Percentiles rank a stretch among this genome's conserved stretches.
These are phyloP conservation scores for Apodemus speciosus DNA, from an alignment of 2,113 vertebrate genomes.

Conservation along the genomic window DNA sequence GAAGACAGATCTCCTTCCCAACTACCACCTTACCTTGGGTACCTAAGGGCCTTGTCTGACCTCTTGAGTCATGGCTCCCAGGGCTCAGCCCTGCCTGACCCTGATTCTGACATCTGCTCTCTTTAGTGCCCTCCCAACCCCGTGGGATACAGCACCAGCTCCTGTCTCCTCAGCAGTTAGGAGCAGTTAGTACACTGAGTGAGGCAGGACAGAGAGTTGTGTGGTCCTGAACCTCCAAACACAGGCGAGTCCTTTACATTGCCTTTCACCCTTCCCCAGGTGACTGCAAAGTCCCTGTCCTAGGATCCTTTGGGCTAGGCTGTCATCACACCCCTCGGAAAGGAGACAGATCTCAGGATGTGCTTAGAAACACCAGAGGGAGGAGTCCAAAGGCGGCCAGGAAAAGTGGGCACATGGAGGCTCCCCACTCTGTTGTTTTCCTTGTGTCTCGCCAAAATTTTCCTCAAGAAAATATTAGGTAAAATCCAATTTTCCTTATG, in stretches of 20 bases:
- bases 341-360: neutral
- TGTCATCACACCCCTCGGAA: neutral
- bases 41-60: neutral
- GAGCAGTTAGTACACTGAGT: neutral
- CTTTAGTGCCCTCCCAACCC: neutral
- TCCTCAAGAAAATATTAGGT: neutral
- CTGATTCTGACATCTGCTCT: neutral
- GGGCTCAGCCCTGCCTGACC: neutral
- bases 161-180: neutral
- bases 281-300: fast-evolving
- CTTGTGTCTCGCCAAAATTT: neutral
- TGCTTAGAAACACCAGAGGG: neutral
- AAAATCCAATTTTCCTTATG: neutral
- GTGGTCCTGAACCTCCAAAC: neutral
- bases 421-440: neutral
- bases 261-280: neutral
- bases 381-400: neutral
- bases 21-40: neutral
- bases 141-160: neutral
- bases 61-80: no score
- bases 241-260: neutral
- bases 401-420: neutral
- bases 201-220: neutral
- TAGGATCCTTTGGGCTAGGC: neutral
- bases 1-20: neutral